These are phyloP conservation scores for Ifrita kowaldi DNA, from an alignment of 2,113 vertebrate species.

Conservation along the genomic window DNA sequence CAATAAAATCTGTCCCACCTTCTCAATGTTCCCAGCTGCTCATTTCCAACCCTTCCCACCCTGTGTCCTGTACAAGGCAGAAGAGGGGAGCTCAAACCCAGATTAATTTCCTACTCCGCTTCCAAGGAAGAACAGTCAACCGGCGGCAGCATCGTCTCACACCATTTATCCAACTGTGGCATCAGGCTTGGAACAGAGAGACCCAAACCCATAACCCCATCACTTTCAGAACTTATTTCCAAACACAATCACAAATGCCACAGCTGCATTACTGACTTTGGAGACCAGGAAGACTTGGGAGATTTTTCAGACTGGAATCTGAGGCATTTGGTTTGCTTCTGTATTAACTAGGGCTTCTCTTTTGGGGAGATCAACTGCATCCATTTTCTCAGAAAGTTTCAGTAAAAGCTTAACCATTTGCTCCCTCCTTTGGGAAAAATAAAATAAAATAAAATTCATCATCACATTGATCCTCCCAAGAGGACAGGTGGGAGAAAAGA, in stretches of 20 bases:
- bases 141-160: fast-evolving
- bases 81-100: not conserved
- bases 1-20: not conserved
- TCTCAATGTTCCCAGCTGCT: not conserved
- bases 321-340: not conserved
- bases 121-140: not conserved
- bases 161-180: not conserved
- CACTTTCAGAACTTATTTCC: not conserved
- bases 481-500: fast-evolving
- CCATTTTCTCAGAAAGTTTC: not conserved
- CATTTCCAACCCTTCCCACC: not conserved
- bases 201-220: not conserved
- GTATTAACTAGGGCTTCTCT: not conserved
- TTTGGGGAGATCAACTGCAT: not conserved
- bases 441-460: not conserved
- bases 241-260: not conserved
- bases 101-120: not conserved
- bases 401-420: not conserved
- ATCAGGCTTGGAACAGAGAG: not conserved
- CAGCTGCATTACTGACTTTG: fast-evolving
- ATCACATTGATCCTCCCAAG: not conserved
- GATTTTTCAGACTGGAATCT: not conserved
- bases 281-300: not conserved
- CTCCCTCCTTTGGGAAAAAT: not conserved
- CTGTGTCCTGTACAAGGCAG: fast-evolving